Conservation (phyloP, 2,797 vertebrate genomes). For the Megaceryle alcyon region DNA sequence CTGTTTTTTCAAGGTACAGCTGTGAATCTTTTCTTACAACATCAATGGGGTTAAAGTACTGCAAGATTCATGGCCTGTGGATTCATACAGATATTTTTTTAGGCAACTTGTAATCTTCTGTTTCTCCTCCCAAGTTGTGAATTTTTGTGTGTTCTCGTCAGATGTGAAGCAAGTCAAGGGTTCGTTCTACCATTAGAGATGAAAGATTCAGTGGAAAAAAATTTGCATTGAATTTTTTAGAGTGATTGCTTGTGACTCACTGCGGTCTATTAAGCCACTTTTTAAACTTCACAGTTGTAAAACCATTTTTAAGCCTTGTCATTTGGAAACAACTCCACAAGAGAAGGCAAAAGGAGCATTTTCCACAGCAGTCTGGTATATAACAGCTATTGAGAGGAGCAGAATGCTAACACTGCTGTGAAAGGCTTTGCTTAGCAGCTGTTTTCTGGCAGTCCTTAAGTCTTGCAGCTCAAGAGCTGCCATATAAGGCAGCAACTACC, state of each 20-base stretch:
- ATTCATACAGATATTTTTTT: not conserved
- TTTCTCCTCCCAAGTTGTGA: not conserved
- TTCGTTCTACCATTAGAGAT: not conserved
- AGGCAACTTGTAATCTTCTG: not conserved
- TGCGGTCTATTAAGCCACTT: not conserved
- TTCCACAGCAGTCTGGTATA: not conserved
- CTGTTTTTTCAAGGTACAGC: not conserved
- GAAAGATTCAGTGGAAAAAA: not conserved
- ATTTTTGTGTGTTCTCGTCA: not conserved
- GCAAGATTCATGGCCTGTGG: not conserved
- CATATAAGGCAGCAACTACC: not conserved
- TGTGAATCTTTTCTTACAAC: not conserved
- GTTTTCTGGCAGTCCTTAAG: not conserved
- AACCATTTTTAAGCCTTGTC: not conserved
- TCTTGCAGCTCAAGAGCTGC: not conserved
- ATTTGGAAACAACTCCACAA: not conserved
- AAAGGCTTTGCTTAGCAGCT: not conserved
- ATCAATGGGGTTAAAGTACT: not conserved
- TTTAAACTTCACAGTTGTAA: conserved; percentile 18
- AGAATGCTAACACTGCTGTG: not conserved
- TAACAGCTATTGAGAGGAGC: not conserved
- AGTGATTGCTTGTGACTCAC: not conserved
- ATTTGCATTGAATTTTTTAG: not conserved
- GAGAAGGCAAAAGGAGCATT: not conserved
- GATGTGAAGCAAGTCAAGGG: not conserved